These are phyloP conservation scores for Taeniopygia guttata DNA, from an alignment of 2,797 vertebrate genomes.

Conservation along the genomic window DNA sequence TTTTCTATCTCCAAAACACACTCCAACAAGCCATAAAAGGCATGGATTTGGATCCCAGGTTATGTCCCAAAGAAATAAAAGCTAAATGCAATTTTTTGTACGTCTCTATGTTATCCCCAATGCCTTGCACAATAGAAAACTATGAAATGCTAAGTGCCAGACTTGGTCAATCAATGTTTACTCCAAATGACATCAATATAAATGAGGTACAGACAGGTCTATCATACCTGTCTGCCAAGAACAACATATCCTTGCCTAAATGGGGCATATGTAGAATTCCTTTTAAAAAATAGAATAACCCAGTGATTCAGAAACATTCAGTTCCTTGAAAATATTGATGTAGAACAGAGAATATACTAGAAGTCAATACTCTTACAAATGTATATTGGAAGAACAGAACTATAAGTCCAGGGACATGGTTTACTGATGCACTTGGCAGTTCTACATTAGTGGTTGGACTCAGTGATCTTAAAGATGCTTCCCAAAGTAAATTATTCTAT, in stretches of 20 bases:
- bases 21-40: not conserved
- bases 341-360: not conserved
- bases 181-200: not conserved
- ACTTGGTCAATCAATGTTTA: not conserved
- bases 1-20: not conserved
- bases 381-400: not conserved
- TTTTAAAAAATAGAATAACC: not conserved
- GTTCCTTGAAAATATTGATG: not conserved
- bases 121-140: not conserved
- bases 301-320: not conserved
- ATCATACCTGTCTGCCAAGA: not conserved
- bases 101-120: not conserved
- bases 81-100: not conserved
- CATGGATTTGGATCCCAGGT: not conserved
- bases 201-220: not conserved
- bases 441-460: not conserved
- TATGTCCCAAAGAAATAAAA: not conserved
- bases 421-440: not conserved
- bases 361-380: not conserved
- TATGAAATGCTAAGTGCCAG: not conserved
- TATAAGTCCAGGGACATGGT: not conserved
- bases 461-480: not conserved
- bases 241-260: not conserved
- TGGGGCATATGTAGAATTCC: not conserved
- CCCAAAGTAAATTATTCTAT: not conserved